Conservation (phyloP, 2,888 invertebrate species). For the Perithous albicinctus region DNA sequence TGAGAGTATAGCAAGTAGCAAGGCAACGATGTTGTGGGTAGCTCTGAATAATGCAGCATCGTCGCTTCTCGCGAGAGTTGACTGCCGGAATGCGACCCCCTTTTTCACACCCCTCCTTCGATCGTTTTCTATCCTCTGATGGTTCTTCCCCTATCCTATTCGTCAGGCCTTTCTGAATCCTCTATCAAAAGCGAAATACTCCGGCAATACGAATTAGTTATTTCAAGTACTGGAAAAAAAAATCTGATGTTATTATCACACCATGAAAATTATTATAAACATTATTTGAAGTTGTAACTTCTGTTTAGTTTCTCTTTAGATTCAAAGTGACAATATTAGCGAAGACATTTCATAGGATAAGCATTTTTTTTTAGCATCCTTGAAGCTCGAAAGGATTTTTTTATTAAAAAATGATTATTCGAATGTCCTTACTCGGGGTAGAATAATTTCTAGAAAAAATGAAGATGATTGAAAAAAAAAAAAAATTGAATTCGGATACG, state of each 20-base stretch:
- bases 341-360: neutral
- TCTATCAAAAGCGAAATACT: neutral
- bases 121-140: slow-evolving; percentile 41
- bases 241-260: no score
- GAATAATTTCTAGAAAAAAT: no score
- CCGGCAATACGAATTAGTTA: neutral
- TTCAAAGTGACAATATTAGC: neutral
- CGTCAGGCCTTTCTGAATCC: neutral
- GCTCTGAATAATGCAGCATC: slow-evolving; percentile 66
- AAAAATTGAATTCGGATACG: no score
- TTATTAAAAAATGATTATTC: no score
- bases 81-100: slow-evolving; percentile 25
- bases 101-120: slow-evolving; percentile 19
- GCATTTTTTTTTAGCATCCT: no score
- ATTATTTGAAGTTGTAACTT: no score
- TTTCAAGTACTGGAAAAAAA: neutral
- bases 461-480: no score
- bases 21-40: slow-evolving; percentile 63
- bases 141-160: slow-evolving; percentile 1
- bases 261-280: neutral
- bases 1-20: slow-evolving; percentile 43
- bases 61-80: slow-evolving; percentile 51
- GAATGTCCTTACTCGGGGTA: no score
- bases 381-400: no score
- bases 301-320: neutral